These are phyloP conservation scores for Tragopan temminckii DNA, from an alignment of 2,797 vertebrate species.

Conservation along the genomic window DNA sequence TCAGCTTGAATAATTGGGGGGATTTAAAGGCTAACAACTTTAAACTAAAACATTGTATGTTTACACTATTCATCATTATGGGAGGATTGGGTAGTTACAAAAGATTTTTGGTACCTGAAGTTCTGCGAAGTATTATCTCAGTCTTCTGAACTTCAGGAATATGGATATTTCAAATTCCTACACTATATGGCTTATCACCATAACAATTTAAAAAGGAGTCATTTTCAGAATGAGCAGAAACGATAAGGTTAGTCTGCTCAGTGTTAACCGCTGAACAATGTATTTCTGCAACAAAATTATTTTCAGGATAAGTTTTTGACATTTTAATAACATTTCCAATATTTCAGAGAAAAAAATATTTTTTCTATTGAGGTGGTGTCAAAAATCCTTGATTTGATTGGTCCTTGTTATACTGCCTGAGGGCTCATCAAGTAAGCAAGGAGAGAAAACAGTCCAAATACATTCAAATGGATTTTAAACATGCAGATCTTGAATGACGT, in stretches of 20 bases:
- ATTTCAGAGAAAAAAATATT: not conserved
- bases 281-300: not conserved
- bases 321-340: not conserved
- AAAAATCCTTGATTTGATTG: not conserved
- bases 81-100: not conserved
- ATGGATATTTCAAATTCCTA: not conserved
- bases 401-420: not conserved
- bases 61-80: not conserved
- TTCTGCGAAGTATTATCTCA: not conserved
- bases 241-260: not conserved
- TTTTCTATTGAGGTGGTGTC: not conserved
- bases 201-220: not conserved
- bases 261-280: not conserved
- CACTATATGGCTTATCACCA: not conserved
- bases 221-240: not conserved
- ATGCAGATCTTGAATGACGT: not conserved
- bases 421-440: not conserved
- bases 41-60: not conserved
- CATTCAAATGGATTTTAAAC: not conserved
- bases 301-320: not conserved
- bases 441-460: not conserved
- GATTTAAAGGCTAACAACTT: constrained; percentile 36
- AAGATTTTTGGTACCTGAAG: not conserved
- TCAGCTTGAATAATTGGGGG: constrained; percentile 24
- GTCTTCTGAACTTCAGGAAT: not conserved